A percentile compares a stretch with the other conserved stretches of the same genome.
Conservation (phyloP, 2,888 invertebrate species). For the Synergus gifuensis region DNA sequence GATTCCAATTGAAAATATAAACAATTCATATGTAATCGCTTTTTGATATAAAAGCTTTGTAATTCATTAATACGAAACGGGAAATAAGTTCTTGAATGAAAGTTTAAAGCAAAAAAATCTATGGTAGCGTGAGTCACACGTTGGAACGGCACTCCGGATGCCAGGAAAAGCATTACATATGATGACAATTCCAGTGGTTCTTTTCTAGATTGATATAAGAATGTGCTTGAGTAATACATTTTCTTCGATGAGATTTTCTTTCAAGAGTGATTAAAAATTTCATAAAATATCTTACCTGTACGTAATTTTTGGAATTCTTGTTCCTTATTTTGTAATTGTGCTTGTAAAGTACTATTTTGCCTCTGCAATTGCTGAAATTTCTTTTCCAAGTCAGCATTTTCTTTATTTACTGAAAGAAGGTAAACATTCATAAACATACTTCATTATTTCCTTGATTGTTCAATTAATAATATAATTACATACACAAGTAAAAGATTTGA, state of each 20-base stretch:
- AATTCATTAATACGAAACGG: not conserved
- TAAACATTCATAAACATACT: not conserved
- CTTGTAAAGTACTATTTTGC: conserved; percentile 81
- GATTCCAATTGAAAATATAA: not conserved
- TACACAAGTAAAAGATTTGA: not conserved
- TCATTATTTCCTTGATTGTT: not conserved
- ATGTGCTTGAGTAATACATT: not conserved
- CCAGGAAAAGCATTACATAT: not conserved
- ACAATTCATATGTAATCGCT: not conserved
- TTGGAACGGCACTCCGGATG: not conserved
- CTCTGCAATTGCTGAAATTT: conserved; percentile 81
- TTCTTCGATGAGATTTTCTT: not conserved
- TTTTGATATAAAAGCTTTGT: not conserved
- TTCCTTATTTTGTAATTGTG: conserved; percentile 82
- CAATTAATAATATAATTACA: not conserved
- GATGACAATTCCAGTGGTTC: not conserved
- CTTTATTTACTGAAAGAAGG: conserved; percentile 75
- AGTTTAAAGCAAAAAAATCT: too few species aligned
- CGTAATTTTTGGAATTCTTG: conserved; percentile 81
- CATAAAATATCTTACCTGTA: conserved; percentile 70
- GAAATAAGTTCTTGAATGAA: too few species aligned
- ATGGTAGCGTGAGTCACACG: not conserved
- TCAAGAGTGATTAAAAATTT: not conserved
- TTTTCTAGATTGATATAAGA: not conserved
- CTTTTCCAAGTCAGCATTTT: conserved; percentile 82